A percentile compares a stretch with the other conserved stretches of the same genome.
Evolutionary conservation across 2,113 vertebrate species (phyloP).

Genomic region (Chloropsis cyanopogon): DNA sequence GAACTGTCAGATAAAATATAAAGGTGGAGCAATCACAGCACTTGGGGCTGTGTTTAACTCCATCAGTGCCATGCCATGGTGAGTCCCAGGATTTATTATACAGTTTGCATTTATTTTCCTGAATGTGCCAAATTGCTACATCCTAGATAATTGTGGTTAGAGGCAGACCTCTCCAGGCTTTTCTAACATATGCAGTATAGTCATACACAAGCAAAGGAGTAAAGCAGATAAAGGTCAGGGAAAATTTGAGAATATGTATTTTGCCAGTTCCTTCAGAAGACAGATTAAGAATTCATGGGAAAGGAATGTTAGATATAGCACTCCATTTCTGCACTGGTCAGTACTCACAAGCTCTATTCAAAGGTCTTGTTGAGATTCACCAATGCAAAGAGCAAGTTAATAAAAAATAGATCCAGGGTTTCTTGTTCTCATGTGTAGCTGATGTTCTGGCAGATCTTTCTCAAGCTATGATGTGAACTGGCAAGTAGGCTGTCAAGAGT

Average conservation of each 20-base stretch:
- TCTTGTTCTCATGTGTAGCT: background rate
- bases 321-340: background rate
- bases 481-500: background rate
- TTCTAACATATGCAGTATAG: background rate
- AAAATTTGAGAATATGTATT: background rate
- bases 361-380: background rate
- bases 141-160: background rate
- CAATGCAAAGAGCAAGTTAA: background rate
- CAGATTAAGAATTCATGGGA: conserved; percentile 4
- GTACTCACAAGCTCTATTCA: background rate
- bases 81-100: background rate
- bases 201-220: background rate
- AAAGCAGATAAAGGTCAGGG: background rate
- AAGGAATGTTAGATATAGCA: background rate
- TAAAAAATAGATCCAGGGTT: background rate
- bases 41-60: conserved; percentile 13
- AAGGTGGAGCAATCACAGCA: conserved; percentile 3
- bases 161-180: background rate
- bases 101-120: background rate
- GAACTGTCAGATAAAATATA: conserved; percentile 38
- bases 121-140: background rate
- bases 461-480: background rate
- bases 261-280: background rate
- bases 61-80: background rate
- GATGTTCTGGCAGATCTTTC: background rate